phyloP scores from a whole-genome alignment of 1,140 invertebrate genomes.

The Mercenaria mercenaria region DNA sequence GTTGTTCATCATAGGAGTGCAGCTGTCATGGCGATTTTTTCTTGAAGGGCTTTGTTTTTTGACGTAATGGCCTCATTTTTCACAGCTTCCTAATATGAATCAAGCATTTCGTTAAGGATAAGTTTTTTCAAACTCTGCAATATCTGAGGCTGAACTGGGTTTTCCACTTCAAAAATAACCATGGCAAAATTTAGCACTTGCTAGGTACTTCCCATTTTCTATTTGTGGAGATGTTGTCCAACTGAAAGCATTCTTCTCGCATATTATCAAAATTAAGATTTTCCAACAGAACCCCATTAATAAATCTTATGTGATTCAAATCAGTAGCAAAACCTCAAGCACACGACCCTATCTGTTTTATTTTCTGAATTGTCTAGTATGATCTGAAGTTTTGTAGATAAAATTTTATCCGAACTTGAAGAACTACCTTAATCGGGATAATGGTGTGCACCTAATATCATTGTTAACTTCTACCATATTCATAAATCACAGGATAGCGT shows the following conservation, averaged over 20 bases:
- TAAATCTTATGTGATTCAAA: no score
- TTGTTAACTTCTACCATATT: no score
- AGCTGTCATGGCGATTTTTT: not conserved
- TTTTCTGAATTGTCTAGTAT: no score
- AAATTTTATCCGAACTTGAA: no score
- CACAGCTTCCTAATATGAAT: not conserved
- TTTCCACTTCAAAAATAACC: not conserved
- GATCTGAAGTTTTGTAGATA: no score
- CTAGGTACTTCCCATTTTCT: not conserved
- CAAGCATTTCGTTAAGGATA: not conserved
- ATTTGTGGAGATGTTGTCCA: not conserved
- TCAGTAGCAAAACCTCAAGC: no score
- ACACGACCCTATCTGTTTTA: no score
- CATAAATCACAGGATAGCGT: no score
- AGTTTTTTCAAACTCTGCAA: not conserved
- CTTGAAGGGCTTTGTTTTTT: constrained; percentile 11
- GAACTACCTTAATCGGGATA: no score
- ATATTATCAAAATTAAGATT: no score
- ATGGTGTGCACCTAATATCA: no score
- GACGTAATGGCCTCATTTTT: not conserved
- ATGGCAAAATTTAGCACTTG: constrained; percentile 10
- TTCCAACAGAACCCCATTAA: no score
- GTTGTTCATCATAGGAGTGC: not conserved
- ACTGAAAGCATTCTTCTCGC: not conserved
- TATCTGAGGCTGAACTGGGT: not conserved